Evolutionary conservation across 2,888 invertebrate species (phyloP).

Genomic region (Mystacides longicornis): DNA sequence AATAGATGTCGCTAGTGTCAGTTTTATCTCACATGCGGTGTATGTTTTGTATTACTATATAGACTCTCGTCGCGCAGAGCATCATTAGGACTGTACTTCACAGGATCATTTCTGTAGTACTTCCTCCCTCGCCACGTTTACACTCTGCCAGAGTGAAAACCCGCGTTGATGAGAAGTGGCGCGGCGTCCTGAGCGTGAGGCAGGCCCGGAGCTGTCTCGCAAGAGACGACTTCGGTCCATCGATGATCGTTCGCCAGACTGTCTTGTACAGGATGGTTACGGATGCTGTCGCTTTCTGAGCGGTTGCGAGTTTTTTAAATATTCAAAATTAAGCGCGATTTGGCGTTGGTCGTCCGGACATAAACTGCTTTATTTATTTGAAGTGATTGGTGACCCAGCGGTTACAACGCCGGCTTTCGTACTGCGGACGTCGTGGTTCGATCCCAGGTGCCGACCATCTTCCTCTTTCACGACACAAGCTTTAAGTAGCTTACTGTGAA

Average conservation of each 20-base stretch:
- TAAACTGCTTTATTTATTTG: too few species aligned
- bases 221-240: conserved; percentile 10
- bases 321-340: too few species aligned
- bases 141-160: conserved; percentile 22
- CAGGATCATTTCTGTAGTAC: conserved; percentile 26
- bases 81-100: conserved; percentile 25
- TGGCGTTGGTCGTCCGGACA: too few species aligned
- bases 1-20: too few species aligned
- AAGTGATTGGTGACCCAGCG: too few species aligned
- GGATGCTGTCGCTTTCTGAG: conserved; percentile 24
- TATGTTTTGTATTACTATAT: background rate
- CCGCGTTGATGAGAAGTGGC: conserved; percentile 28
- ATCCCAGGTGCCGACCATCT: too few species aligned
- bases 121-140: conserved; percentile 22
- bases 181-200: conserved; percentile 28
- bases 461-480: too few species aligned
- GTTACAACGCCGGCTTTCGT: too few species aligned
- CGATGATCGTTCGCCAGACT: conserved; percentile 24
- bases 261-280: conserved; percentile 6
- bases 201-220: conserved; percentile 17
- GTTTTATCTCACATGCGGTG: too few species aligned
- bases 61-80: background rate
- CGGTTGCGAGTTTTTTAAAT: conserved; percentile 8
- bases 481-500: too few species aligned
- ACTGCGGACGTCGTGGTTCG: too few species aligned